These are phyloP conservation scores for Arctia plantaginis DNA, from an alignment of 2,888 invertebrate species.

Conservation along the genomic window DNA sequence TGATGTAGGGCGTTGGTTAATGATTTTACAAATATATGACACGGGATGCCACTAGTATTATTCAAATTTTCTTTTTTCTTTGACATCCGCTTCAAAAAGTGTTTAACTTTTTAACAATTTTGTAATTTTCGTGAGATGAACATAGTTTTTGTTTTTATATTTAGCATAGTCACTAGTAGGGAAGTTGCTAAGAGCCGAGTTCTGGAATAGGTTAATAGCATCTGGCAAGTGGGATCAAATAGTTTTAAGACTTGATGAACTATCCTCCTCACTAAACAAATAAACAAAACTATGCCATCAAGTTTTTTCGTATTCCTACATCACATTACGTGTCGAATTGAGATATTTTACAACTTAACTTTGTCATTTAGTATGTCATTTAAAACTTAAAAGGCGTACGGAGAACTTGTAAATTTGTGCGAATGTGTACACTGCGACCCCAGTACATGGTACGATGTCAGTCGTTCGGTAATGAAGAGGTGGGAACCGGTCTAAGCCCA, in stretches of 20 bases:
- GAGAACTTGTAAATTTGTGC: constrained; percentile 37
- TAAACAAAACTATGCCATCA: background rate
- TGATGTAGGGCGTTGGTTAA: constrained; percentile 62
- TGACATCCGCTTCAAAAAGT: constrained; percentile 62
- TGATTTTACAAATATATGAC: constrained; percentile 64
- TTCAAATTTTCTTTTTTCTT: constrained; percentile 48
- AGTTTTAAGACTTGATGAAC: background rate
- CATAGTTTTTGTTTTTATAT: constrained; percentile 20
- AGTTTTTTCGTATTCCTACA: constrained; percentile 12
- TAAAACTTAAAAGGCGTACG: constrained; percentile 37
- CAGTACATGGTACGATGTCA: constrained; percentile 37
- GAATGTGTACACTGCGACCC: constrained; percentile 31
- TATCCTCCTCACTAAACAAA: background rate
- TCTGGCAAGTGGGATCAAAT: constrained; percentile 7
- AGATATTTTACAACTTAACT: constrained; percentile 28
- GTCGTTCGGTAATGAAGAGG: constrained; percentile 68
- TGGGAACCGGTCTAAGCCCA: constrained; percentile 65
- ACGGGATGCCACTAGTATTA: constrained; percentile 57
- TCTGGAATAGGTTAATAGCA: constrained; percentile 19
- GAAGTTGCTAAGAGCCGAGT: constrained; percentile 14
- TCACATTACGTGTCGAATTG: constrained; percentile 30
- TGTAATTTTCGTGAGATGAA: constrained; percentile 32
- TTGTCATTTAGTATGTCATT: constrained; percentile 33
- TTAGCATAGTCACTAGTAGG: constrained; percentile 24
- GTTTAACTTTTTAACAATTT: constrained; percentile 42